Conservation (phyloP, 2,113 vertebrate genomes). For the Struthio camelus region DNA sequence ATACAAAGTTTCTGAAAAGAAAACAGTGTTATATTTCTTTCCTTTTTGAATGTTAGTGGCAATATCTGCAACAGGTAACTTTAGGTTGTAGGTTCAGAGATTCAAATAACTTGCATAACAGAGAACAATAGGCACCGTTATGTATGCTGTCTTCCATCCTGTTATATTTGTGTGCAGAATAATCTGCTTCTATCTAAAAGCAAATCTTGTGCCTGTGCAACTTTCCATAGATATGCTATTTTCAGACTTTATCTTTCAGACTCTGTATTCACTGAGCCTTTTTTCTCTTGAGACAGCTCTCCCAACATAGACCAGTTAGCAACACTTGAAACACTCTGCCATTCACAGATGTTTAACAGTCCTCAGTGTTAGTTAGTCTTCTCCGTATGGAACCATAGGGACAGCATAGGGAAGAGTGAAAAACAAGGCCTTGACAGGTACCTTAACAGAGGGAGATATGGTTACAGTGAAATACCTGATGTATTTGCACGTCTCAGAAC, state of each 20-base stretch:
- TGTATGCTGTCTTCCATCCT: neutral
- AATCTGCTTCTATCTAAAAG: neutral
- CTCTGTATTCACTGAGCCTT: neutral
- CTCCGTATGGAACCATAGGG: neutral
- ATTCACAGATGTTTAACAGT: neutral
- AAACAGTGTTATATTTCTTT: constrained; percentile 20
- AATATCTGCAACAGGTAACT: neutral
- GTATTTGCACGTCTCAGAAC: neutral
- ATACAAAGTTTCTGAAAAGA: neutral
- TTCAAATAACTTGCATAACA: neutral
- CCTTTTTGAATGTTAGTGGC: neutral
- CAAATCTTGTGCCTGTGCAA: neutral
- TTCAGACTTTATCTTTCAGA: neutral
- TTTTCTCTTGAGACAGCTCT: neutral
- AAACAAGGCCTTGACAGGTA: neutral
- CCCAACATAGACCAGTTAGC: neutral
- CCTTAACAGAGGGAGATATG: constrained; percentile 1
- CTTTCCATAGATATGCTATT: neutral
- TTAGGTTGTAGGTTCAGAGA: neutral
- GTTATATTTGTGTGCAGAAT: constrained; percentile 9
- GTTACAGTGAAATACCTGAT: constrained; percentile 1
- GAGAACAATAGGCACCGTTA: neutral
- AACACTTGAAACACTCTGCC: neutral
- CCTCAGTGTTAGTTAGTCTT: neutral
- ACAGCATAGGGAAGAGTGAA: neutral